Evolutionary conservation across 2,888 invertebrate species (phyloP), one percentile per base, ranked within the genome.

Genomic region (Sarcophaga subvicina): DNA sequence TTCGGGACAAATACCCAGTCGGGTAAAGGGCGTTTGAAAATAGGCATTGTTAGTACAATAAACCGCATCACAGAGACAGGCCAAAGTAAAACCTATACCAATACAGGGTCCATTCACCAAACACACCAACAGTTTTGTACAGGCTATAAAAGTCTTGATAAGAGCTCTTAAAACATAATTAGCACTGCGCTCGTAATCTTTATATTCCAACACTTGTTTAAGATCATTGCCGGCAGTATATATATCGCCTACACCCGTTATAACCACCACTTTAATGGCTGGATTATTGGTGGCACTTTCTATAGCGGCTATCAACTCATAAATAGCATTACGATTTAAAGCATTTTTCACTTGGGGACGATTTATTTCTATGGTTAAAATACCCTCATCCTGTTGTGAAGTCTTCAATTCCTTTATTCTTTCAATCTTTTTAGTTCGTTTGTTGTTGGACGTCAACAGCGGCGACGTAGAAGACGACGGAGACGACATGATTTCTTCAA

Each of bases 41-140:
- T 96, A 96, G 1, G 98, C 97, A 92, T 94, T 95, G 89, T 98
- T 97, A 22, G 96, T 95, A 71, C 98, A 97, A 94, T 97, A 98
- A 11, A 98, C 96, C 80, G 97, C 94, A 94, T 99, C 99, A 94
- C 96, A 98, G 2, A 99, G 94, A 0, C 96, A 96, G 72, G 98
- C 94, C 11, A 96, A 95, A 0, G 99, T 99, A 14, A 92, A 90
- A 14, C 92, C 92, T 89, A 99, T 96, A 20, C 99, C 99, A 87
- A 99, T 95, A 27, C 98, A 98, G 72, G 98, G 98, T 10, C 99
- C 99, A 94, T 99, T 98, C 0, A 99, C 96, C 73, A 98, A 94
- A 25, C 96, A 97, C 88, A 99, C 95, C 78, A 99, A 91, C 60
- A 98, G 94, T 93, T 99, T 99, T 0, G 98, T 97, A 92, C 97